Evolutionary conservation across 2,888 invertebrate genomes (phyloP).

Genomic region (Drosophila birchii): DNA sequence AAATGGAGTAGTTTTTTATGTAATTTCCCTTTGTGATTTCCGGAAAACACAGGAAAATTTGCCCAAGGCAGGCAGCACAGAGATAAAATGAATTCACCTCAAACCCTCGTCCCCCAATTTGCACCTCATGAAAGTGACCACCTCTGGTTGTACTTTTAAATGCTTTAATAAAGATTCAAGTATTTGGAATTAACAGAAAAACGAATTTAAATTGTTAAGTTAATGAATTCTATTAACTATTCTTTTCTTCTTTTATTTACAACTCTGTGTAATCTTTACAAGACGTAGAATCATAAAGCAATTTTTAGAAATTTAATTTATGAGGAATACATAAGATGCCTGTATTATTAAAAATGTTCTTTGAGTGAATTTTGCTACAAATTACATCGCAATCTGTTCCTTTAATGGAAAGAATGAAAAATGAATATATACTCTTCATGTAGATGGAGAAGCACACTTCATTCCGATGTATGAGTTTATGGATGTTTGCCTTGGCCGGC

Average conservation of each 20-base stretch:
- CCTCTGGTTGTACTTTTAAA: neutral
- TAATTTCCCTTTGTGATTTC: conserved; percentile 44
- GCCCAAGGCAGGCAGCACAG: conserved; percentile 10
- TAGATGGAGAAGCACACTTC: neutral
- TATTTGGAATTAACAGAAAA: neutral
- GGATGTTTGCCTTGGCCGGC: conserved; percentile 33
- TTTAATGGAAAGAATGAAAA: conserved; percentile 17
- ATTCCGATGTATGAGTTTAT: neutral
- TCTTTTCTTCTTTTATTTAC: no score
- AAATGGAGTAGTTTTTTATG: conserved; percentile 52
- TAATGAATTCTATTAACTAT: neutral
- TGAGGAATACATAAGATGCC: no score
- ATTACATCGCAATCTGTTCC: conserved; percentile 13
- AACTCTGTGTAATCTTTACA: neutral
- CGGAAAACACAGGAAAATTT: conserved; percentile 14
- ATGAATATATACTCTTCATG: conserved; percentile 9
- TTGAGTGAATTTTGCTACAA: neutral
- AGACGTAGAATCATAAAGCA: neutral
- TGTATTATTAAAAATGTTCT: neutral
- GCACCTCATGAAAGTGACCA: conserved; percentile 3
- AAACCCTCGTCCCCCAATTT: conserved; percentile 3
- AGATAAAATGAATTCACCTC: conserved; percentile 25
- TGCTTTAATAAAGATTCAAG: conserved; percentile 8
- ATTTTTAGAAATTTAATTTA: neutral
- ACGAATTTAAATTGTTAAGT: neutral